These are phyloP conservation scores for Hydraecia micacea DNA, from an alignment of 2,888 invertebrate species.

Conservation along the genomic window DNA sequence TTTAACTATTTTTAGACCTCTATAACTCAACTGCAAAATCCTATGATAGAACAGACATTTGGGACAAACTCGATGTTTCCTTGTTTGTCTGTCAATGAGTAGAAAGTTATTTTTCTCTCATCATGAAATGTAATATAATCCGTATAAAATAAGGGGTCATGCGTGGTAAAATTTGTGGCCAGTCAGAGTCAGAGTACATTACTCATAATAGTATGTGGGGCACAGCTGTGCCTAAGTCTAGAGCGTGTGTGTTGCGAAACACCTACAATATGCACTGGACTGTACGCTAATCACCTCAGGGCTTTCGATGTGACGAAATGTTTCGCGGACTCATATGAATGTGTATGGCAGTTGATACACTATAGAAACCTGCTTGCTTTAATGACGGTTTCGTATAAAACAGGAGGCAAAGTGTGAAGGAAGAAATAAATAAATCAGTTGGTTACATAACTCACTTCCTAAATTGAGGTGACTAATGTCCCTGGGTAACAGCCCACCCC, in stretches of 20 bases:
- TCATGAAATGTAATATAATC: too few species aligned
- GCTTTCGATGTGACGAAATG: constrained; percentile 44
- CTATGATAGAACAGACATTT: neutral
- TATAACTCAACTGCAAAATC: neutral
- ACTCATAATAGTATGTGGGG: constrained; percentile 42
- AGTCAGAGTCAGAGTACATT: too few species aligned
- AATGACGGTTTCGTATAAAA: neutral
- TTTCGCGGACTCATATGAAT: constrained; percentile 11
- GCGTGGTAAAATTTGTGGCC: neutral
- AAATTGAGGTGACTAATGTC: neutral
- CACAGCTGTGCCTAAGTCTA: constrained; percentile 54
- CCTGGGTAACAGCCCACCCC: neutral
- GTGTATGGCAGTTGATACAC: neutral
- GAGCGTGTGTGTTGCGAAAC: constrained; percentile 42
- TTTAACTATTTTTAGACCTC: neutral
- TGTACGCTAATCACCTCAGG: constrained; percentile 46
- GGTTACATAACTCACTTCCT: neutral
- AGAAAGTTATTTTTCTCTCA: neutral
- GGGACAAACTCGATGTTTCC: neutral
- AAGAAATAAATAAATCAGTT: constrained; percentile 3
- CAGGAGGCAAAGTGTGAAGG: neutral
- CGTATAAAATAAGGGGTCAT: neutral
- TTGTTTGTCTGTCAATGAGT: too few species aligned
- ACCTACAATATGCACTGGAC: constrained; percentile 37
- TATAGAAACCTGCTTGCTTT: neutral